phyloP scores from a whole-genome alignment of 1,140 invertebrate species.

The Lineus longissimus region DNA sequence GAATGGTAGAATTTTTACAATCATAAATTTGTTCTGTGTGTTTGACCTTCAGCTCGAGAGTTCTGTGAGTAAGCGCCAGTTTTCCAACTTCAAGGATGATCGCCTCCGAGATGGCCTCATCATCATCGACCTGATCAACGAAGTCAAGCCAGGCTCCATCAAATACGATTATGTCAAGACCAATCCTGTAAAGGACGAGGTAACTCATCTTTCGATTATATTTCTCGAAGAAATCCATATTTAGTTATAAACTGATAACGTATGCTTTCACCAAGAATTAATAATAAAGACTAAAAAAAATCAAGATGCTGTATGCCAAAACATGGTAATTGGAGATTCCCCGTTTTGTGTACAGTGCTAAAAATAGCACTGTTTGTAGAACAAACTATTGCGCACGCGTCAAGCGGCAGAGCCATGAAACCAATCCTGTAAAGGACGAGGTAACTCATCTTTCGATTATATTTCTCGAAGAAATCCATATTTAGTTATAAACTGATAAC shows the following conservation, averaged over 20 bases:
- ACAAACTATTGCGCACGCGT: too few species aligned
- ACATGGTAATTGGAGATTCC: too few species aligned
- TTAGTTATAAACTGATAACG: not conserved
- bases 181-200: slow-evolving; percentile 65
- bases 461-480: not conserved
- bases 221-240: not conserved
- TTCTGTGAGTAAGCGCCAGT: slow-evolving; percentile 68
- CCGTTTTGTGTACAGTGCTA: too few species aligned
- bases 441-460: slow-evolving; percentile 56
- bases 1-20: too few species aligned
- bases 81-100: slow-evolving; percentile 86
- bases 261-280: not conserved
- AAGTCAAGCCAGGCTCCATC: slow-evolving; percentile 91
- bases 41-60: too few species aligned
- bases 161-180: slow-evolving; percentile 84
- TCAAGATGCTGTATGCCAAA: not conserved
- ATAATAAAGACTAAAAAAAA: not conserved
- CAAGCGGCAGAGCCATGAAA: too few species aligned
- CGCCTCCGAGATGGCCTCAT: slow-evolving; percentile 79
- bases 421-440: slow-evolving; percentile 64
- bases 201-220: slow-evolving; percentile 50
- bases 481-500: not conserved
- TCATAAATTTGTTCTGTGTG: too few species aligned
- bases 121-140: slow-evolving; percentile 92
- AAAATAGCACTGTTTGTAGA: too few species aligned